Percentiles rank a stretch among this genome's conserved stretches.
Evolutionary conservation across 2,113 vertebrate species (phyloP).

Genomic region (Xiphophorus maculatus): DNA sequence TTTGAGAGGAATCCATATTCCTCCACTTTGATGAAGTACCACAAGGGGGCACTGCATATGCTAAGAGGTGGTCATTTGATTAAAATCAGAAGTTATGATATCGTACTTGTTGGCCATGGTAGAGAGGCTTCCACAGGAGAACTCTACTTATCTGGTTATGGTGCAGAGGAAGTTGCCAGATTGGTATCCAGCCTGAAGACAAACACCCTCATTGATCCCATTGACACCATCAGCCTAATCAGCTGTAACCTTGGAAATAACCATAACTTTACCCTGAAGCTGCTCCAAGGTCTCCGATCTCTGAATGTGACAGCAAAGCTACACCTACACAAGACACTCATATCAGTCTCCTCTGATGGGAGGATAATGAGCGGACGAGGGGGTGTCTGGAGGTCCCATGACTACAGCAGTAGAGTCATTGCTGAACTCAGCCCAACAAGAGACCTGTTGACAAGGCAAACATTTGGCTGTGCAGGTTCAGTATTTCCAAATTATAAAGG

Average conservation of each 20-base stretch:
- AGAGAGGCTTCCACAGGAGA: constrained; percentile 21
- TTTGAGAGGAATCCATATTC: constrained; percentile 42
- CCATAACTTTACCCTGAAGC: constrained; percentile 39
- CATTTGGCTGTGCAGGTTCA: constrained; percentile 47
- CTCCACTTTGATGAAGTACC: constrained; percentile 59
- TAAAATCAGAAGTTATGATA: constrained; percentile 16
- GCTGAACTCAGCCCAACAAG: constrained; percentile 55
- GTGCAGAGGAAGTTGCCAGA: constrained; percentile 53
- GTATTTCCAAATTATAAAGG: constrained; percentile 51
- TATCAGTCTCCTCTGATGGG: constrained; percentile 59
- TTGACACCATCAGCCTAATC: constrained; percentile 50
- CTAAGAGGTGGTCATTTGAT: constrained; percentile 23
- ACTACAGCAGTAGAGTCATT: constrained; percentile 41
- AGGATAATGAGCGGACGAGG: constrained; percentile 41
- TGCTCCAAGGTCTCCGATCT: constrained; percentile 48
- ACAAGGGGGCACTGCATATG: constrained; percentile 42
- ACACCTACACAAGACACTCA: constrained; percentile 24
- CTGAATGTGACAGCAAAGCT: constrained; percentile 44
- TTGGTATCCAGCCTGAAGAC: constrained; percentile 38
- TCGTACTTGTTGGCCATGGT: constrained; percentile 68
- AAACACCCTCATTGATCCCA: background rate
- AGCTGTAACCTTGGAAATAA: constrained; percentile 67
- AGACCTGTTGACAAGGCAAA: constrained; percentile 31
- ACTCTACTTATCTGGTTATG: constrained; percentile 37
- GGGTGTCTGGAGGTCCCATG: constrained; percentile 56